phyloP scores from a whole-genome alignment of 2,113 vertebrate species.

The Oncorhynchus nerka region DNA sequence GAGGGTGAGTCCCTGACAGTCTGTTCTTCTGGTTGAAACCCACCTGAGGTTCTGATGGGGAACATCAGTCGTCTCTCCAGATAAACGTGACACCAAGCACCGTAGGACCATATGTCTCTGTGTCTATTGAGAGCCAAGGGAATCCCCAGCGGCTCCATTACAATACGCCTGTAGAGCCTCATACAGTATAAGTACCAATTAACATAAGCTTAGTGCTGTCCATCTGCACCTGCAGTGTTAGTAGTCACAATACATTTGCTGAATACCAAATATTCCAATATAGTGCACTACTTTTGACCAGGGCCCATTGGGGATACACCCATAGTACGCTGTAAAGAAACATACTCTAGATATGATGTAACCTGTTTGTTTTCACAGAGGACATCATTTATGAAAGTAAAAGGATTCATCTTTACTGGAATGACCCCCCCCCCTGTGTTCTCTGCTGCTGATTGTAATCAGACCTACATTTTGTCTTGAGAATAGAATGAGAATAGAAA shows the following conservation, averaged over 20 bases:
- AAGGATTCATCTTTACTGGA: no score
- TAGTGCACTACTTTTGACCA: no score
- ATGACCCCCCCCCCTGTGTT: neutral
- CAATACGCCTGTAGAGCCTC: no score
- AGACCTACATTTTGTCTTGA: no score
- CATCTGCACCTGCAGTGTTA: slow-evolving; percentile 30
- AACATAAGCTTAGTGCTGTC: slow-evolving; percentile 3
- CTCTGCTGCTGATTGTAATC: slow-evolving; percentile 3
- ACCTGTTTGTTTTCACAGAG: no score
- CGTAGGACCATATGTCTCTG: slow-evolving; percentile 38
- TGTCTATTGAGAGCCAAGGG: slow-evolving; percentile 30
- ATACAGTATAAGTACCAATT: neutral
- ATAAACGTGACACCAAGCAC: slow-evolving; percentile 15
- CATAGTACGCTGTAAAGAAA: no score
- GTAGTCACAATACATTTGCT: neutral
- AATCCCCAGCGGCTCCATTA: slow-evolving; percentile 32
- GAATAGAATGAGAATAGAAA: neutral
- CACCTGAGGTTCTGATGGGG: slow-evolving; percentile 9
- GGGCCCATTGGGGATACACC: no score
- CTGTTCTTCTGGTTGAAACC: slow-evolving; percentile 34
- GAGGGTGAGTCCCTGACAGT: slow-evolving; percentile 10
- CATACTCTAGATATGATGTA: no score
- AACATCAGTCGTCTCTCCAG: slow-evolving; percentile 17
- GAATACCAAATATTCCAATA: no score
- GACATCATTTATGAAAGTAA: no score